These are phyloP conservation scores for Diacarnus erythraeanus DNA, from an alignment of 37 sponge, comb jelly and placozoan species.

Conservation along the genomic window DNA sequence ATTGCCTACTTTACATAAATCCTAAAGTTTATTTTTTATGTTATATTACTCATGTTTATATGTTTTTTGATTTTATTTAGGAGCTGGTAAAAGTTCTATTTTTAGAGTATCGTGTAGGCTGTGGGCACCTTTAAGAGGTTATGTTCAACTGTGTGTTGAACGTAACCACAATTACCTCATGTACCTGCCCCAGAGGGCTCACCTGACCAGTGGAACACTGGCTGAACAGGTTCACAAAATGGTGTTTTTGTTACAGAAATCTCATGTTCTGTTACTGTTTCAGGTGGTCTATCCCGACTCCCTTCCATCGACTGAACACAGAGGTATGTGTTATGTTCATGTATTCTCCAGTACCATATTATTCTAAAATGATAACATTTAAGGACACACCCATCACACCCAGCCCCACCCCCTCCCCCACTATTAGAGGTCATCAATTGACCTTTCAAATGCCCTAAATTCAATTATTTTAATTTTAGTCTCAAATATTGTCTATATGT, in stretches of 20 bases:
- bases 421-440: too few species aligned
- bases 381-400: too few species aligned
- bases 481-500: not conserved
- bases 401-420: too few species aligned
- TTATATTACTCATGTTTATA: not conserved
- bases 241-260: not conserved
- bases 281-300: not conserved
- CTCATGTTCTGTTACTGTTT: not conserved
- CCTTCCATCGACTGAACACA: too few species aligned
- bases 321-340: constrained; percentile 44
- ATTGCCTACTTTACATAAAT: too few species aligned
- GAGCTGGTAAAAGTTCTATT: constrained; percentile 82
- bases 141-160: constrained; percentile 9
- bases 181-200: constrained; percentile 81
- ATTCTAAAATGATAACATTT: too few species aligned
- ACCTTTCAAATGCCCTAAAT: too few species aligned
- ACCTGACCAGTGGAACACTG: constrained; percentile 81
- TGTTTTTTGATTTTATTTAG: constrained; percentile 12
- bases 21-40: too few species aligned
- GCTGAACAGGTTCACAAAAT: constrained; percentile 66
- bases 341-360: too few species aligned
- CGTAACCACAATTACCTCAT: constrained; percentile 48
- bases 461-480: too few species aligned
- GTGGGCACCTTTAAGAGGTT: constrained; percentile 51
- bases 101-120: constrained; percentile 58